Base-by-base conservation (phyloP, 2,888 invertebrate species). In the Seira sanloemensis region DNA sequence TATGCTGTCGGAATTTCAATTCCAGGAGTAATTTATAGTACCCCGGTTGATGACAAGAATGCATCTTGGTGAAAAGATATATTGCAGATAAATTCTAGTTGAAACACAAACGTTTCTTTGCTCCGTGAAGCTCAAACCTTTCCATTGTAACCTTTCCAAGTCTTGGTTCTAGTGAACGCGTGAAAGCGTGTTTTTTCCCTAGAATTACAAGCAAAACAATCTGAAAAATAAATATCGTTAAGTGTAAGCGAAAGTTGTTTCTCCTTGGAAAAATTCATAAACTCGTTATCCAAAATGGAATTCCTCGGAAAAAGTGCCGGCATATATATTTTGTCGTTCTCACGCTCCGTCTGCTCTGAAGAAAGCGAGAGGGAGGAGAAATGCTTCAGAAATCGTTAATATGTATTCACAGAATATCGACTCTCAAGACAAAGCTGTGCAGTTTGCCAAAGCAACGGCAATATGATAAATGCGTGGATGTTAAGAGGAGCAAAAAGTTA, bases 1-100 rank as follows among this genome's bases (percentile, higher is more conserved):
- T 73, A 86, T 84, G 81, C 86, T 62, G 82, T 81, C 84, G 84
- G 86, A 84, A 86, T 86, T 86, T 86, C 86, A 86, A 86, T 86
- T 86, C 84, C 69, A 74, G 65, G 54, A 24, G 73, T 84, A 86
- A 86, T 86, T 86, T 86, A 86, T 86, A 84, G 86, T 81, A 82
- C 86, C 86, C 68, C 67, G 75, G 86, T 62, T 86, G 84, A 81
- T 84, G 86, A 84, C 86, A 86, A 78, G 80, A 74, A 85, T 80
- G 85, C 78, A 84, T 69, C 84, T 68, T 74, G 66, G 74, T 66
- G 75, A 84, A 71, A 74, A 84, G 84, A 84, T 84, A 84, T 84
- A 84, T 84, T 84, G 84, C 78, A 78, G 78, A 84, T 84, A 84
- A 84, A 84, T 78, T 78, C 78, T 74, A n/a, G 69, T 84, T 84